Evolutionary conservation across 2,797 vertebrate genomes (phyloP), one percentile per base, ranked within the genome.

Genomic region (Centropyge bicolor): DNA sequence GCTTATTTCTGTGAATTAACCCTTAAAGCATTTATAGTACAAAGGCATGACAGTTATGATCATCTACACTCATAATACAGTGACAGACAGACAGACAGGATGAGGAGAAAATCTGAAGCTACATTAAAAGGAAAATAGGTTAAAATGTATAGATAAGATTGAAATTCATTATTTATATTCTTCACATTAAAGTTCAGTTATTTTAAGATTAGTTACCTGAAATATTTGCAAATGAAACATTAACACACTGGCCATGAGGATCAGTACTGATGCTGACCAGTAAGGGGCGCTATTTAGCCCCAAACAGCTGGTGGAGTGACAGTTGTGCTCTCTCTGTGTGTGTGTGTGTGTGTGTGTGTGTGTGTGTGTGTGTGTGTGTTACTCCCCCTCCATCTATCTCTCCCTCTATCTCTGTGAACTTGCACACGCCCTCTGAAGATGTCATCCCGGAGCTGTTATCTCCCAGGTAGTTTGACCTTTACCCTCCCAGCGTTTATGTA

Each of bases 391-490:
- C 8, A 11, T 35, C 48, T 20, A 12, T 70, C 49, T 19, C 9
- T 38, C 24, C 17, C 7, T 76, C n/a, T 59, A 3, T 20, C 31
- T 20, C 11, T 40, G 51, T 66, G 41, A 82, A 38, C 65, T 40
- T 40, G 24, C 7, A 68, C 80, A 61, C 75, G 9, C 54, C 9
- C 40, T 55, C n/a, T 54, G 63, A 73, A 59, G 61, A 78, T 19
- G 74, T 38, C 57, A 76, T 72, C 72, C 14, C 80, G 35, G 38
- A 45, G 24, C 61, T 9, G 43, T 84, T 82, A 86, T 77, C 82
- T 69, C 13, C 1, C 70, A 79, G 71, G 75, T 70, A 70, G 70
- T 73, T 83, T 86, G 84, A 90, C 81, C 80, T 90, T 87, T 83
- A 31, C 22, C 85, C 81, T 72, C 70, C 7, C 0, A 6, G 67